Evolutionary conservation across 2,797 vertebrate genomes (phyloP).

Genomic region (Alexandromys oeconomus): DNA sequence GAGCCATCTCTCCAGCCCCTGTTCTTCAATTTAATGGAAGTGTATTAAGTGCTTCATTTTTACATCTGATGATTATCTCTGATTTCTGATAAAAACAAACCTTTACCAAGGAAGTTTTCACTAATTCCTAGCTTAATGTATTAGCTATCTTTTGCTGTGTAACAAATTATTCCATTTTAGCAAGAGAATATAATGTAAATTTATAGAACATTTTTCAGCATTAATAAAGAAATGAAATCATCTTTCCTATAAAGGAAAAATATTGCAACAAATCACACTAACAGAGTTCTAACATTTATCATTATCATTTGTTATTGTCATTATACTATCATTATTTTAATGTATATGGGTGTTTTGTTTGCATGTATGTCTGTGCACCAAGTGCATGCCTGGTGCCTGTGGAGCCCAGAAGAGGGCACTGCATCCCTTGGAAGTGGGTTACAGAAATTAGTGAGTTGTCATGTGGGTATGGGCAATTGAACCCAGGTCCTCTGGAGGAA

Average conservation of each 20-base stretch:
- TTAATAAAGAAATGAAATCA: conserved; percentile 45
- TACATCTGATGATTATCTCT: conserved; percentile 56
- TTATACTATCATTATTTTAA: not conserved
- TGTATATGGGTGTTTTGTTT: not conserved
- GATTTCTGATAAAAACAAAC: conserved; percentile 71
- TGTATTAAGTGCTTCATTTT: conserved; percentile 50
- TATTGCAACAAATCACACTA: conserved; percentile 65
- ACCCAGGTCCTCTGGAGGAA: not conserved
- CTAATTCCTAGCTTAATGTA: conserved; percentile 66
- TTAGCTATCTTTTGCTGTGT: conserved; percentile 45
- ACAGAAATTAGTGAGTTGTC: not conserved
- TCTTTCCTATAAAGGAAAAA: conserved; percentile 7
- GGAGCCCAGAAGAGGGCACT: not conserved
- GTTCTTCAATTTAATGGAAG: conserved; percentile 60
- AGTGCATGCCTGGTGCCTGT: not conserved
- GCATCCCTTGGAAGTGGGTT: not conserved
- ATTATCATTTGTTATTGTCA: not conserved
- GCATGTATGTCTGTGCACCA: not conserved
- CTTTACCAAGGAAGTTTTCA: conserved; percentile 54
- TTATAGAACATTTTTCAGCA: conserved; percentile 59
- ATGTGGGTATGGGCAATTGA: not conserved
- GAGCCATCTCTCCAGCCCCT: too few species aligned
- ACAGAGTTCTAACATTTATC: conserved; percentile 23
- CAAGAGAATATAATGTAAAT: conserved; percentile 55
- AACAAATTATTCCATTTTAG: conserved; percentile 54